Evolutionary conservation across 2,113 vertebrate species (phyloP).

Genomic region (Neoarius graeffei): DNA sequence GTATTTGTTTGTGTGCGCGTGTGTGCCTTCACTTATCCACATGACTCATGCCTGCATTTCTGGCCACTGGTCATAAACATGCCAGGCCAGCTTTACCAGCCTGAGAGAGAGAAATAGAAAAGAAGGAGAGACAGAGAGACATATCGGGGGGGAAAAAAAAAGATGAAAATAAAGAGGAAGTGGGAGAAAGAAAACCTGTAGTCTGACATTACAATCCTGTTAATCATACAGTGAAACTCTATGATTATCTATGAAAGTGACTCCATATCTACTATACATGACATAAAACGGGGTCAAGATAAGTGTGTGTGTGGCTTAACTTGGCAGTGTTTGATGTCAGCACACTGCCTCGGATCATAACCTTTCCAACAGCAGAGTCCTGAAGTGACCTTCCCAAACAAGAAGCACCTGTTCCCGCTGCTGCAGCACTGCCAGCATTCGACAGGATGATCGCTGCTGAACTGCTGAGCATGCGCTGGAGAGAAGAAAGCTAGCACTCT

Average conservation of each 20-base stretch:
- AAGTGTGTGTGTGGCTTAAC: constrained; percentile 5
- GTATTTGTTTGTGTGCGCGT: constrained; percentile 18
- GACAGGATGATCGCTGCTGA: constrained; percentile 37
- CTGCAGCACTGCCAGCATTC: constrained; percentile 37
- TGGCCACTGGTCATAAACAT: constrained; percentile 64
- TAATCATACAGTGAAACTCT: background rate
- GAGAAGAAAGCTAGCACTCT: constrained; percentile 62
- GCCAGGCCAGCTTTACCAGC: constrained; percentile 52
- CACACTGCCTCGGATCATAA: constrained; percentile 45
- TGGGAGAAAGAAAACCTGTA: background rate
- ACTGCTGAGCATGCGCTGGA: constrained; percentile 59
- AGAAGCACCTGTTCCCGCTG: constrained; percentile 55
- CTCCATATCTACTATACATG: constrained; percentile 27
- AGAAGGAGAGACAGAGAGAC: background rate
- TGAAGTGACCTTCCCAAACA: constrained; percentile 57
- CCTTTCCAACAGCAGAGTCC: constrained; percentile 42
- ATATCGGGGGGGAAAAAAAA: background rate
- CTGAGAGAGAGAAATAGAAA: background rate
- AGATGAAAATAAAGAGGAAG: background rate
- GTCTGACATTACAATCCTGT: background rate
- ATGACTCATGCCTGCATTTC: constrained; percentile 65
- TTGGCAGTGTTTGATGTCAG: constrained; percentile 46
- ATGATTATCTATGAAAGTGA: constrained; percentile 12
- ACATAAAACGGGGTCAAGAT: constrained; percentile 14
- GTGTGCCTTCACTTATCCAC: constrained; percentile 48